Conservation (phyloP, 2,888 invertebrate species). For the Epirrhoe alternata region DNA sequence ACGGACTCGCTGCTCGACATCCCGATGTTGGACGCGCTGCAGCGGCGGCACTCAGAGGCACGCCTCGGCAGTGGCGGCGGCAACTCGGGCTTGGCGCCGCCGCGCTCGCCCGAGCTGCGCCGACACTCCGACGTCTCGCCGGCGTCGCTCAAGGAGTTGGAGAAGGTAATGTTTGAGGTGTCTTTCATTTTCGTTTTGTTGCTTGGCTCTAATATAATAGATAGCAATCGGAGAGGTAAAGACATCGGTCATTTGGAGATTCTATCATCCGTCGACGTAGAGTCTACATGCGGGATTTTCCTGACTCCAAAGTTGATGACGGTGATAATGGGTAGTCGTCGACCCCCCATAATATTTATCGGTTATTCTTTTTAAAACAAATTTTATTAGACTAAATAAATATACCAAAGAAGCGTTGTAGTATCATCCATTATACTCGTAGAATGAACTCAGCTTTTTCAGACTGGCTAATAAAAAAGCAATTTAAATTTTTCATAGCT, state of each 20-base stretch:
- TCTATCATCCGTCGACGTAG: too few relatives aligned
- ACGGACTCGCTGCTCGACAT: constrained; percentile 93
- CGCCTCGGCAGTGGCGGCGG: constrained; percentile 82
- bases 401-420: not conserved
- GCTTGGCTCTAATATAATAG: too few relatives aligned
- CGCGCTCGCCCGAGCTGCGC: constrained; percentile 92
- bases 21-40: constrained; percentile 91
- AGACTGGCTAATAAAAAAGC: constrained; percentile 11
- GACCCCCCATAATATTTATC: not conserved
- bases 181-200: not conserved
- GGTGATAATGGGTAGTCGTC: too few relatives aligned
- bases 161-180: constrained; percentile 88
- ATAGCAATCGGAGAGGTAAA: too few relatives aligned
- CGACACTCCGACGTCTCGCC: constrained; percentile 95
- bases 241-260: too few relatives aligned
- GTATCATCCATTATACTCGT: not conserved
- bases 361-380: not conserved
- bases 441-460: constrained; percentile 3
- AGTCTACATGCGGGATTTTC: too few relatives aligned
- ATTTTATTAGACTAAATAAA: not conserved
- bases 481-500: constrained; percentile 19
- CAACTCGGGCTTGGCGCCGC: constrained; percentile 90
- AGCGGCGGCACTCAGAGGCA: constrained; percentile 92
- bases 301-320: too few relatives aligned
- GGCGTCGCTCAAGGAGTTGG: constrained; percentile 94